Percentiles rank a stretch among this genome's conserved stretches.
These are phyloP conservation scores for Chaetoderma sp. DNA, from an alignment of 2,888 invertebrate genomes.

Conservation along the genomic window DNA sequence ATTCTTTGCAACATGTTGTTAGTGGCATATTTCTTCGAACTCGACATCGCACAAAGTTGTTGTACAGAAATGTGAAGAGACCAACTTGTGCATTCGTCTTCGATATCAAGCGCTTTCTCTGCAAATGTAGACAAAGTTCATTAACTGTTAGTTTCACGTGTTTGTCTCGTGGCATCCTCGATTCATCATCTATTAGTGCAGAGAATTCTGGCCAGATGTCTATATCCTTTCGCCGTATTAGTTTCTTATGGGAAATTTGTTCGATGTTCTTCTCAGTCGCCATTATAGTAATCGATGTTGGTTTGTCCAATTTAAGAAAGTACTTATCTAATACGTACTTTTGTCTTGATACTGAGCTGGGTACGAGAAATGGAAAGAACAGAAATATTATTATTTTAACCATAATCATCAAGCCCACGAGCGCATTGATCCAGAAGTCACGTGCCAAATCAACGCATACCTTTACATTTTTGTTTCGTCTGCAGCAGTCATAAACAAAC, in stretches of 20 bases:
- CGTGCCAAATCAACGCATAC: conserved; percentile 21
- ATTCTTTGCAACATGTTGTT: neutral
- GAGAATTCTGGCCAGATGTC: neutral
- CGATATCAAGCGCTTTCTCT: conserved; percentile 5
- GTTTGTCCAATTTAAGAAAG: neutral
- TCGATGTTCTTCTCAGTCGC: neutral
- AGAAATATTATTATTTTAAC: conserved; percentile 37
- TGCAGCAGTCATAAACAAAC: conserved; percentile 34
- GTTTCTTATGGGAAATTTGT: neutral
- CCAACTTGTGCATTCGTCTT: conserved; percentile 13
- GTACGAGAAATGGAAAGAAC: conserved; percentile 36
- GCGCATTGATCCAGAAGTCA: conserved; percentile 21
- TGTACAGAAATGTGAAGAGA: conserved; percentile 5
- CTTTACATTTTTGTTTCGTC: neutral
- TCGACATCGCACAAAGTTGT: conserved; percentile 1
- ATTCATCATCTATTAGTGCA: neutral
- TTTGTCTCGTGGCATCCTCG: neutral
- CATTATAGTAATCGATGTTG: neutral
- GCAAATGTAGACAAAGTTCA: neutral
- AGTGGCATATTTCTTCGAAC: neutral
- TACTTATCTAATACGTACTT: neutral
- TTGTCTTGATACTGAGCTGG: conserved; percentile 26
- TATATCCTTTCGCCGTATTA: neutral
- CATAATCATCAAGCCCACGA: conserved; percentile 22
- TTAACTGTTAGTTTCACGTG: neutral